Base-by-base conservation (phyloP, 2,113 vertebrate genomes). In the Camelus dromedarius region DNA sequence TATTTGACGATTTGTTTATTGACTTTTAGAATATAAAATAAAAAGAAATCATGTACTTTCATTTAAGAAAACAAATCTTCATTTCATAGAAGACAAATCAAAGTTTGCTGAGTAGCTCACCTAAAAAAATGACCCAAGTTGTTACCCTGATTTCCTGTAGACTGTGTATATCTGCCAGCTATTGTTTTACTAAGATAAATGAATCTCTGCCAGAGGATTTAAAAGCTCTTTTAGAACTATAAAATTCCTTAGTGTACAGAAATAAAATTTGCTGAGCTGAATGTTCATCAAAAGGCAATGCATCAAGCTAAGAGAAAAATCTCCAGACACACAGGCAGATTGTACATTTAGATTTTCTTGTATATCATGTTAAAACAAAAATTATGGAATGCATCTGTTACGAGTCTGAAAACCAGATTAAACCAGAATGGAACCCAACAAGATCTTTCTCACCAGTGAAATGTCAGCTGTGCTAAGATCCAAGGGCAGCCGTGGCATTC, bases 201-300 rank as follows among this genome's bases (percentile, higher is more conserved):
- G 97, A 96, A 89, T 96, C 80, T 18, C 79, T 91, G 94, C 96
- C 95, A 96, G 87, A 98, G 95, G 70, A 95, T 96, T 94, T 96
- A 91, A 95, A 96, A 94, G 88, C 73, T 96, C 86, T 96, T 93
- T 96, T 60, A 97, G 81, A 96, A 94, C 76, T 93, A 88, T 96
- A 91, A 95, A 96, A 95, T 97, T 95, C 84, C 97, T 97, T 81
- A 82, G 90, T 75, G 92, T 83, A 95, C 84, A 97, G 97, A 96
- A 95, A 97, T 95, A 95, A 96, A 95, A 97, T 95, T 96, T 97
- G 90, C 96, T 89, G 94, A 92, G 92, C 80, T 97, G 95, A 96
- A 96, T 96, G 89, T 95, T 96, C 88, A 94, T 97, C 93, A 96
- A 73, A 93, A 96, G 89, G 91, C 46, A 83, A 73, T 96, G 96